Percentiles rank a stretch among this genome's conserved stretches.
Evolutionary conservation across 2,888 invertebrate genomes (phyloP).

Genomic region (Nebria salina): DNA sequence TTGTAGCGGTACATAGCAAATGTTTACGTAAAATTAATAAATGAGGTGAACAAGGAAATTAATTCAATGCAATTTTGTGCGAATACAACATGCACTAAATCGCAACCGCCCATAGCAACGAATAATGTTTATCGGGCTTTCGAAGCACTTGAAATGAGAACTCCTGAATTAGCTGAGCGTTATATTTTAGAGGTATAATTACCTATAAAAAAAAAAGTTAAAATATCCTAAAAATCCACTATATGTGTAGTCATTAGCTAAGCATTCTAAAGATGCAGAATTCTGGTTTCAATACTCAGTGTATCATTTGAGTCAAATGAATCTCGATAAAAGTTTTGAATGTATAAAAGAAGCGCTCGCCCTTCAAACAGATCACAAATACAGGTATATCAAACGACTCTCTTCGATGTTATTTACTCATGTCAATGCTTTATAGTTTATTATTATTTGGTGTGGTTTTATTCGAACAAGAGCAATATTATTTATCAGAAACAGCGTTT

Average conservation of each 20-base stretch:
- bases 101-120: background rate
- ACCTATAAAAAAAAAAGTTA: background rate
- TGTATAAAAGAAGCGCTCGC: conserved; percentile 57
- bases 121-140: conserved; percentile 55
- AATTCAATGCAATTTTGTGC: conserved; percentile 27
- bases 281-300: conserved; percentile 60
- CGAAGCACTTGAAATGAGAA: conserved; percentile 58
- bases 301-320: conserved; percentile 54
- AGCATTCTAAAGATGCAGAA: conserved; percentile 53
- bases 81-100: background rate
- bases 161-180: conserved; percentile 55
- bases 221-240: too few relatives aligned
- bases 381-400: conserved; percentile 51
- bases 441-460: conserved; percentile 56
- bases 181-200: conserved; percentile 56
- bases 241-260: conserved; percentile 54
- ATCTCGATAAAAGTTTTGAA: conserved; percentile 56
- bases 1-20: conserved; percentile 54
- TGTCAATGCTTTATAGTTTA: conserved; percentile 51
- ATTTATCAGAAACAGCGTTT: conserved; percentile 59
- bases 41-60: conserved; percentile 52
- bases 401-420: background rate
- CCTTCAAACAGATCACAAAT: conserved; percentile 53
- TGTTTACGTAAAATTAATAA: conserved; percentile 55
- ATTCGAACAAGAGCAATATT: conserved; percentile 52